phyloP scores from a whole-genome alignment of 2,113 vertebrate species.

The Coturnix japonica region DNA sequence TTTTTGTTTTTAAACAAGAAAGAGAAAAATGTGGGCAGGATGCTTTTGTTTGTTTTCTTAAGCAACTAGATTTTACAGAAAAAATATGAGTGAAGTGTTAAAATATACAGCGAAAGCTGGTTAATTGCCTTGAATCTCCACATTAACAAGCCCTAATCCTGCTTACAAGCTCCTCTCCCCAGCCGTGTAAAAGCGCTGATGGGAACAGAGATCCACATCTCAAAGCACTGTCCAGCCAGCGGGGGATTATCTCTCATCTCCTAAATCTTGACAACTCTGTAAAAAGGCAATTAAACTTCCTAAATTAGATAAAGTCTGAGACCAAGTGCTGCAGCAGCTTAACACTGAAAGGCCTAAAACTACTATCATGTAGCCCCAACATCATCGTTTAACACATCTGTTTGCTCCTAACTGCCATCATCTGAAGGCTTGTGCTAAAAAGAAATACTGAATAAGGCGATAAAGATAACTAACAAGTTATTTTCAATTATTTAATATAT shows the following conservation, averaged over 20 bases:
- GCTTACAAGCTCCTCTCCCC: constrained; percentile 32
- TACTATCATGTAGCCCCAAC: rapidly evolving
- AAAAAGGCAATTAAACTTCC: constrained; percentile 58
- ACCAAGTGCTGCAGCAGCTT: constrained; percentile 14
- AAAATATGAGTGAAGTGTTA: constrained; percentile 1
- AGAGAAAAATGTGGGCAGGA: rapidly evolving
- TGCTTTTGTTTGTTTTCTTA: neutral
- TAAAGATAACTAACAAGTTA: neutral
- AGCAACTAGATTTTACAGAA: neutral
- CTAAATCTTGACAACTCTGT: constrained; percentile 46
- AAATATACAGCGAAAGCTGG: constrained; percentile 38
- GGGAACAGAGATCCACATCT: constrained; percentile 50
- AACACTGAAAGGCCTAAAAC: neutral
- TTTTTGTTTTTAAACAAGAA: neutral
- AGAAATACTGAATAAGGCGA: rapidly evolving
- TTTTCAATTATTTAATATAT: neutral
- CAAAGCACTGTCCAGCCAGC: constrained; percentile 23
- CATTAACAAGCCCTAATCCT: constrained; percentile 63
- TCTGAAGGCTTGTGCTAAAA: neutral
- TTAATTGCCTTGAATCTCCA: constrained; percentile 54
- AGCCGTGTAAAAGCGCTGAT: neutral
- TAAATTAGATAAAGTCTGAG: constrained; percentile 18
- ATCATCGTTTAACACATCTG: neutral
- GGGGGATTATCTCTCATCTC: constrained; percentile 53
- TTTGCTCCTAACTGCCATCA: neutral